Evolutionary conservation across 2,888 invertebrate genomes (phyloP).

Genomic region (Bellardia pandia): DNA sequence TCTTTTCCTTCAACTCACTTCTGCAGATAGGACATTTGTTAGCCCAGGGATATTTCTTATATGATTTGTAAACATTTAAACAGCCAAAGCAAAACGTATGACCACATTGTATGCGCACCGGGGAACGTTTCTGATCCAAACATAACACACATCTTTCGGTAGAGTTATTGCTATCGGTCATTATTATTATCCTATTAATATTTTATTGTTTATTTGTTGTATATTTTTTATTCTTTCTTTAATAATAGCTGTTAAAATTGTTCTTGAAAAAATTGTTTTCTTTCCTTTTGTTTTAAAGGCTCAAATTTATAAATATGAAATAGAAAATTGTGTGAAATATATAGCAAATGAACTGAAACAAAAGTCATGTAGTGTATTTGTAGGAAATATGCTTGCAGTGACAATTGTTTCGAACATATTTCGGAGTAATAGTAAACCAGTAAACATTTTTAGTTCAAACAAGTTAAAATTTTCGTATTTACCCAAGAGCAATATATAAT

Average conservation of each 20-base stretch:
- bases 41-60: constrained; percentile 73
- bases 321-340: constrained; percentile 33
- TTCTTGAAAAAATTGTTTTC: not conserved
- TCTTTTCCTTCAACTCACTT: constrained; percentile 60
- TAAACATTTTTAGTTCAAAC: no score
- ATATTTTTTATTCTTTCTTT: not conserved
- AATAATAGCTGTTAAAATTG: not conserved
- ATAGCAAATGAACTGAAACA: constrained; percentile 38
- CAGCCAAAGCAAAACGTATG: constrained; percentile 75
- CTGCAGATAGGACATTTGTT: constrained; percentile 75
- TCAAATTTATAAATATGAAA: not conserved
- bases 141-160: constrained; percentile 73
- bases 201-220: not conserved
- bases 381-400: not conserved
- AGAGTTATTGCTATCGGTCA: constrained; percentile 4
- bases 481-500: no score
- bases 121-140: constrained; percentile 74
- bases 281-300: not conserved
- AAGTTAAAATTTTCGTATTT: no score
- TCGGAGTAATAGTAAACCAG: no score
- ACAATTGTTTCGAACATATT: not conserved
- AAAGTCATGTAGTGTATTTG: constrained; percentile 35
- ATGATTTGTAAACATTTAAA: constrained; percentile 70
- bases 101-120: constrained; percentile 73
- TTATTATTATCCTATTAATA: not conserved